Evolutionary conservation across 2,113 vertebrate genomes (phyloP), one percentile per base, ranked within the genome.

Genomic region (Maccullochella peelii): DNA sequence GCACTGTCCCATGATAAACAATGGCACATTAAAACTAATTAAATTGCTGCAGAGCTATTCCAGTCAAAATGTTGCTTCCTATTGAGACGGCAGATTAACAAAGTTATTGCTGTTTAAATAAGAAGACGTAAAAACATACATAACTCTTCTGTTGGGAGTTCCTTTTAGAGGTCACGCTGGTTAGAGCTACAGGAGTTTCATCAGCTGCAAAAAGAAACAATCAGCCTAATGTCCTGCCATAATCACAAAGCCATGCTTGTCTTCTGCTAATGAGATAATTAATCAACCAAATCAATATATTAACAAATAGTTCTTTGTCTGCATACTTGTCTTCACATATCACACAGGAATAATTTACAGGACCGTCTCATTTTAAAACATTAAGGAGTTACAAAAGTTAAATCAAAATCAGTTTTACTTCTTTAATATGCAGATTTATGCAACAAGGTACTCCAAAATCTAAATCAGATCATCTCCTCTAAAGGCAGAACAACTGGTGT

Each of bases 1-100:
- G 44, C 74, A 7, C 54, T 58, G 71, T 78, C 83, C 83, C 50
- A 50, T 49, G 82, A 66, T 67, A 81, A 92, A 91, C 91, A 85
- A 90, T 65, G 58, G 71, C 44, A 58, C 85, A 90, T 91, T 80
- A 84, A 84, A 89, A 85, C 85, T 86, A 91, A 92, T 93, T 88
- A 91, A 86, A 92, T 59, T 69, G 76, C 80, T 73, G 54, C 83
- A 62, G 42, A 84, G 52, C 78, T 75, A 58, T 87, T 88, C 61
- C 14, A 65, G 73, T 67, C 38, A 70, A 90, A 77, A 76, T 18
- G 78, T 25, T 59, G 44, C 73, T 88, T 71, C 42, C 67, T 38
- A 69, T 6, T 54, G 33, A 50, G 38, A 57, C 16, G 61, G 62
- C 59, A 74, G 55, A 77, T 67, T 42, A 69, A 77, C 52, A 38